Base-by-base conservation (phyloP, 2,113 vertebrate genomes). In the Lampris megalopsis region DNA sequence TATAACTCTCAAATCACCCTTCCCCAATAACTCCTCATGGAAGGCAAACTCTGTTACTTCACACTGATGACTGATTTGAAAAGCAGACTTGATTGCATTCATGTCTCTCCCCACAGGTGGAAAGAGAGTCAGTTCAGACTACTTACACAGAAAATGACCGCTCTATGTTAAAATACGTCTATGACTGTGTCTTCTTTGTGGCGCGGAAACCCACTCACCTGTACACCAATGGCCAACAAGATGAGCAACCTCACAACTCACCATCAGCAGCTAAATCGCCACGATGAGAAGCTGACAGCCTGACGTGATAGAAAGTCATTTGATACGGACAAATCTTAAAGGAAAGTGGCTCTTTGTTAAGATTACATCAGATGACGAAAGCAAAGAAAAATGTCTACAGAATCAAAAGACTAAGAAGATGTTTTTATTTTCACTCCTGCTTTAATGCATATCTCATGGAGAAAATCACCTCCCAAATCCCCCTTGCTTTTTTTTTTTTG, bases 61-160 rank as follows among this genome's bases (percentile, higher is more conserved):
- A 1, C 11, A 35, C 49, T 3, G 1, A 40, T 57, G n/a, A 9
- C 7, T 63, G 48, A 66, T 76, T 58, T 9, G n/a, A 58, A 1
- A 24, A 24, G 24, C 24, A 24, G 24, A 24, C 24, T 24, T 24
- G 24, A 24, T 24, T 24, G 2, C 3, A 10, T 75, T 54, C n/a
- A 2, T 54, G 1, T 85, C 50, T 58, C 11, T 68, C 40, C 56
- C 38, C 81, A 7, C 91, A 99, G 98, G 92, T 96, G 87, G 97
- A 99, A 88, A 96, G 94, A 64, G 95, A 97, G 86, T 98, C 96
- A 3, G 94, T 99, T 40, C 91, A 95, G 75, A 97, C 97, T 75
- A 98, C 96, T 35, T 99, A 99, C 89, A 99, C 98, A 81, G 98
- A 98, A 92, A 99, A 99, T 63, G 95, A 96, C 40, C 95, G 95